Evolutionary conservation across 2,797 vertebrate species (phyloP), one percentile per base, ranked within the genome.

Genomic region (Hoplostethus mediterraneus): DNA sequence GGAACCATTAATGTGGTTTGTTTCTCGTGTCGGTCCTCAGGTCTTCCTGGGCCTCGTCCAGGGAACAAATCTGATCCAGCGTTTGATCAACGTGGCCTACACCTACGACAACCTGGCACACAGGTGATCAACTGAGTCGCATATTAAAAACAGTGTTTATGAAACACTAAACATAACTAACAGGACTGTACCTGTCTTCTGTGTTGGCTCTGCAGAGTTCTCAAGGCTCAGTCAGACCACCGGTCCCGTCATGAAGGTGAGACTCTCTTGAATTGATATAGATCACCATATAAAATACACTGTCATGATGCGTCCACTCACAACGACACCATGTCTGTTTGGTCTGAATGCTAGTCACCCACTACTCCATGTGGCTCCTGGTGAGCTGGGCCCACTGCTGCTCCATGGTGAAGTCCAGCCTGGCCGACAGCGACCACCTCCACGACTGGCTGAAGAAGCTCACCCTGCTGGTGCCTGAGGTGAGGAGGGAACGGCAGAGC

Each of bases 331-430:
- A 45, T 47, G 5, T 56, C 30, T 67, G 16, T 57, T 69, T 6
- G 44, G 10, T 54, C 6, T 1, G 12, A 30, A 28, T 54, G 13
- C 16, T 71, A 98, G 97, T 98, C 90, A 99, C 98, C 28, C 98
- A 99, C 93, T 99, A 99, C 92, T 99, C 98, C 74, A 99, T 99
- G 98, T 99, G 98, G 98, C 95, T 99, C 48, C 87, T 99, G 93
- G 98, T 99, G 87, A 99, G 98, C 78, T 99, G 98, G 98, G 96
- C 98, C 66, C 98, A 98, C 91, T 99, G 98, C 93, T 98, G 97
- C 69, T 98, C 98, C 67, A 86, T 94, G 11, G 98, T 99, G 31
- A 99, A 99, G 90, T 99, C 98, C 90, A 99, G 97, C 66, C 94
- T 99, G 91, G 98, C 98, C 0, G 98, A 99, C 90, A 98, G 97